Evolutionary conservation across 2,113 vertebrate species (phyloP).

Genomic region (Brachyhypopomus gauderio): DNA sequence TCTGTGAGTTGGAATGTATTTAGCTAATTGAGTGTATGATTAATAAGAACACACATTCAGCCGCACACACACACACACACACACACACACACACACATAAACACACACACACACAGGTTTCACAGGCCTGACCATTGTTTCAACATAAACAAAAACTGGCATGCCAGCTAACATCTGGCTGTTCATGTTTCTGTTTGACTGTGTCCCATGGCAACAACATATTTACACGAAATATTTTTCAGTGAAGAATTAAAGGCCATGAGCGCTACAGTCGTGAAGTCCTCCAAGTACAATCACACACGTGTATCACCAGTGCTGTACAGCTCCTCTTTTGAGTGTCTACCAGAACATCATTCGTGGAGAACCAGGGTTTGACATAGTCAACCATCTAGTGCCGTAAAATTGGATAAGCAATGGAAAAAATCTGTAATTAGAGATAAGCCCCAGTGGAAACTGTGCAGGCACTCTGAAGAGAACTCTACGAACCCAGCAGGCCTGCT

Average conservation of each 20-base stretch:
- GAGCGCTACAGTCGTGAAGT: too few species aligned
- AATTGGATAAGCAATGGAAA: constrained; percentile 42
- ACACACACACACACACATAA: constrained; percentile 16
- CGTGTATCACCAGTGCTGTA: too few species aligned
- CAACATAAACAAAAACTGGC: too few species aligned
- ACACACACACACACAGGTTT: constrained; percentile 9
- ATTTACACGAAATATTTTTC: neutral
- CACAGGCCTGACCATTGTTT: neutral
- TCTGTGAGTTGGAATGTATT: neutral
- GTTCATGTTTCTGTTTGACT: neutral
- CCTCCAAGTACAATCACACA: too few species aligned
- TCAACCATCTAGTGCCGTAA: constrained; percentile 14
- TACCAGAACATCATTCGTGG: neutral
- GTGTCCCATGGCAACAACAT: neutral
- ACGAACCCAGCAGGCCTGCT: neutral
- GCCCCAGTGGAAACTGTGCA: constrained; percentile 19
- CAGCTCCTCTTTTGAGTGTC: neutral
- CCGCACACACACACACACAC: neutral
- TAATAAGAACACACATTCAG: neutral
- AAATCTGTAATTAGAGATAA: constrained; percentile 41
- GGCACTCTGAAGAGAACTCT: neutral
- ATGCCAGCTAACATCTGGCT: neutral
- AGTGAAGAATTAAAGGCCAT: neutral
- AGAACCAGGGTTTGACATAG: neutral
- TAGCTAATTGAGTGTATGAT: constrained; percentile 13